phyloP scores from a whole-genome alignment of 2,113 vertebrate genomes.

The Mormyrus lacerda region DNA sequence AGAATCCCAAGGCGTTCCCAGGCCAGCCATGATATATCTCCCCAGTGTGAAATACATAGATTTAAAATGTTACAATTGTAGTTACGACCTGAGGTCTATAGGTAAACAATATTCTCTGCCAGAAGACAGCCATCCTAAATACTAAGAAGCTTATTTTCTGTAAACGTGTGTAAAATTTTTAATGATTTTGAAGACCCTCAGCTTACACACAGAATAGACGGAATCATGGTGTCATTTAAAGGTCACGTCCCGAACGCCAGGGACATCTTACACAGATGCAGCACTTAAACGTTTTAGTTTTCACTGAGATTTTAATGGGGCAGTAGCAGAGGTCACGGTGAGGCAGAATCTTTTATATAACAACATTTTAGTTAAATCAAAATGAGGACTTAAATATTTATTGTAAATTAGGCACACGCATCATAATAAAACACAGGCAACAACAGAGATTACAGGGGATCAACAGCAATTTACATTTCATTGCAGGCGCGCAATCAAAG shows the following conservation, averaged over 20 bases:
- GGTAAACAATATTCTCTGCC: background rate
- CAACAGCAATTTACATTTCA: background rate
- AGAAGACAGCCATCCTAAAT: background rate
- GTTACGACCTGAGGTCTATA: background rate
- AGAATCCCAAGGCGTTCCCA: too few species aligned
- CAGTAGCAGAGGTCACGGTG: background rate
- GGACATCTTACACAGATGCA: background rate
- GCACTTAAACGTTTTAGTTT: background rate
- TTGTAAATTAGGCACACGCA: constrained; percentile 7
- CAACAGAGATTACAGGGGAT: background rate
- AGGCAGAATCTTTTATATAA: background rate
- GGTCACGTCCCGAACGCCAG: background rate
- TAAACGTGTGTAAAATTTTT: background rate
- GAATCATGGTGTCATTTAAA: background rate
- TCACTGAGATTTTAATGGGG: background rate
- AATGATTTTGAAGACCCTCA: background rate
- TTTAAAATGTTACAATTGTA: background rate
- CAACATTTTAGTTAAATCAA: background rate
- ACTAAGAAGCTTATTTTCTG: background rate
- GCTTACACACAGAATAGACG: background rate
- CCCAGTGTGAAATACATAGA: background rate
- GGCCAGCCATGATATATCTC: too few species aligned
- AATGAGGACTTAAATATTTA: background rate
- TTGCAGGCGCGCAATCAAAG: background rate
- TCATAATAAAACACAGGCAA: background rate